Base-by-base conservation (phyloP, 1,140 invertebrate genomes). In the Wasmannia auropunctata region DNA sequence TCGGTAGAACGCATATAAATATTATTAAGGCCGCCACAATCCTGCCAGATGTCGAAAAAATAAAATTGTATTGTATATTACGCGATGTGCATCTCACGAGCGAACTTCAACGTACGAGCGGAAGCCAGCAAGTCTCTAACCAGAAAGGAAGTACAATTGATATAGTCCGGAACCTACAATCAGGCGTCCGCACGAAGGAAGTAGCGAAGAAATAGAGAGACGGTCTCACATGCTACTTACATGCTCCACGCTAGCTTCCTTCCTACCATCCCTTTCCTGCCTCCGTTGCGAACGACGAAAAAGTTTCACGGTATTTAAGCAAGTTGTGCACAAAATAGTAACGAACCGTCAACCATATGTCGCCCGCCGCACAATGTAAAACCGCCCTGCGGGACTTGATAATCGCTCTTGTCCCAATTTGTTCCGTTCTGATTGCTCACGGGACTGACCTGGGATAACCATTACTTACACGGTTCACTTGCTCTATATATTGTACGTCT, bases 401-500 rank as follows among this genome's bases (percentile, higher is more conserved):
- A 90, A 86, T 80, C 28, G 70, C 25, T 90, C 88, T 87, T 89
- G 88, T 92, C 87, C 87, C 84, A 91, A 93, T 93, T 93, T 90
- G 85, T 92, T 89, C 87, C 87, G 89, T 88, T 86, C 85, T 85
- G 92, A 91, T 91, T 91, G 84, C 87, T 86, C 85, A 79, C 77
- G 85, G 77, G 88, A 91, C 90, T 92, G 91, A 93, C 92, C 92
- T 92, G 75, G 43, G 89, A 79, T 83, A 92, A 91, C 87, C 81
- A 87, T 86, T 28, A 25, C 49, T 49, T 60, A 11, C 34, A 58
- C 16, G 70, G 54, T 74, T 43, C 69, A 72, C 54, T 83, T 37
- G 11, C 7, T 31, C 14, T n/a, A 34, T 65, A 22, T 40, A 43
- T 83, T 58, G 22, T 25, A 46, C 19, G 34, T 43, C 37, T 56